Percentiles rank a stretch among this genome's conserved stretches.
Evolutionary conservation across 2,888 invertebrate species (phyloP).

Genomic region (Syritta pipiens): DNA sequence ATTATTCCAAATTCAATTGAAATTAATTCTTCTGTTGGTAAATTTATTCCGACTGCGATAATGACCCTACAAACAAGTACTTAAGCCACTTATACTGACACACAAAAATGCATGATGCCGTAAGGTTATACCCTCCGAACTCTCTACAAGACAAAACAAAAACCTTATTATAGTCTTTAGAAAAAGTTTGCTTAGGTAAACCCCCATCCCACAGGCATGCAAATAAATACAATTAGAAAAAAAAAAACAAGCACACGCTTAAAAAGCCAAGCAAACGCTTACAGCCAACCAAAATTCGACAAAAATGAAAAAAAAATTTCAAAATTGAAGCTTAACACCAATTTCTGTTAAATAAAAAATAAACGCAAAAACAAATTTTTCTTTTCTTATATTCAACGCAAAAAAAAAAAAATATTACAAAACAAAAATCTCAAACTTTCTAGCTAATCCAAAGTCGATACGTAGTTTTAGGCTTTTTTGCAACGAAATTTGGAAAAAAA

Average conservation of each 20-base stretch:
- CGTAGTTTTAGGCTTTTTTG: conserved; percentile 79
- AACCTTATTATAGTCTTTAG: no score
- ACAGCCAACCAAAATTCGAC: not conserved
- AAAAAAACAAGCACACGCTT: not conserved
- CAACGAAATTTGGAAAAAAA: conserved; percentile 41
- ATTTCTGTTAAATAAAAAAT: not conserved
- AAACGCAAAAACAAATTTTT: not conserved
- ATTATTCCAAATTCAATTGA: no score
- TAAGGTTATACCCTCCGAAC: no score
- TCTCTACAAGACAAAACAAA: no score
- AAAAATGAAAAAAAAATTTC: not conserved
- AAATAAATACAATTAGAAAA: not conserved
- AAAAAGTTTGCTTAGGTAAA: no score
- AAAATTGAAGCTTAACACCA: conserved; percentile 6
- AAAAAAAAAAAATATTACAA: conserved; percentile 27
- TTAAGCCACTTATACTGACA: no score
- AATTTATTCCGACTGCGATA: no score
- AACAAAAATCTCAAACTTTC: conserved; percentile 39
- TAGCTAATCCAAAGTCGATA: conserved; percentile 78
- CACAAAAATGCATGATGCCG: no score
- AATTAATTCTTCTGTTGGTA: no score
- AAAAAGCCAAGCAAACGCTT: not conserved
- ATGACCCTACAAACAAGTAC: no score
- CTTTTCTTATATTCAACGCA: not conserved
- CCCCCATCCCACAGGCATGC: no score